Conservation (phyloP, 2,113 vertebrate species). For the Acanthisitta chloris region DNA sequence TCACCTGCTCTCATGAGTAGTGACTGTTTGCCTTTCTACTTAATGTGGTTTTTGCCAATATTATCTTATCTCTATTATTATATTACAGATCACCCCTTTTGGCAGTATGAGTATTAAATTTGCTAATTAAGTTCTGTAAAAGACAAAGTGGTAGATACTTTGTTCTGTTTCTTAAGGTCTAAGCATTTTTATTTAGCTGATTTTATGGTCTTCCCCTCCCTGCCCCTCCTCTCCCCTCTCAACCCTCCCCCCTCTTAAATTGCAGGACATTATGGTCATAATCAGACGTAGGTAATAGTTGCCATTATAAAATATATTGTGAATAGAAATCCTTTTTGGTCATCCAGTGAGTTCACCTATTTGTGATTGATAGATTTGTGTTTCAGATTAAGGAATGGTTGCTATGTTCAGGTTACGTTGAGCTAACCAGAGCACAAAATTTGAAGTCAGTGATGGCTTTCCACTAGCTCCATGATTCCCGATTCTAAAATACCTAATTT, state of each 20-base stretch:
- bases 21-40: not conserved
- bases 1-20: not conserved
- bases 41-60: not conserved
- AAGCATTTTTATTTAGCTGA: not conserved
- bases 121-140: not conserved
- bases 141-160: not conserved
- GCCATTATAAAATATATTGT: too few relatives aligned
- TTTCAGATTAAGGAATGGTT: not conserved
- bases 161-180: not conserved
- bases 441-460: not conserved
- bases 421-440: not conserved
- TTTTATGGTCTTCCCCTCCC: fast-evolving
- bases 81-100: not conserved
- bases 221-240: too few relatives aligned
- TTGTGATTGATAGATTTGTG: not conserved
- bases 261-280: not conserved
- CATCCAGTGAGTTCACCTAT: not conserved
- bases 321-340: not conserved
- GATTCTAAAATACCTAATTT: not conserved
- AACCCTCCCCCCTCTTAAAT: fast-evolving
- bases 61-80: not conserved
- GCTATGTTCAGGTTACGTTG: not conserved
- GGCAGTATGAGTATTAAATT: not conserved
- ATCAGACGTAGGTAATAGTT: too few relatives aligned
- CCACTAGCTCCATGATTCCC: not conserved